These are phyloP conservation scores for Zosterops lateralis DNA, from an alignment of 2,113 vertebrate genomes.

Conservation along the genomic window DNA sequence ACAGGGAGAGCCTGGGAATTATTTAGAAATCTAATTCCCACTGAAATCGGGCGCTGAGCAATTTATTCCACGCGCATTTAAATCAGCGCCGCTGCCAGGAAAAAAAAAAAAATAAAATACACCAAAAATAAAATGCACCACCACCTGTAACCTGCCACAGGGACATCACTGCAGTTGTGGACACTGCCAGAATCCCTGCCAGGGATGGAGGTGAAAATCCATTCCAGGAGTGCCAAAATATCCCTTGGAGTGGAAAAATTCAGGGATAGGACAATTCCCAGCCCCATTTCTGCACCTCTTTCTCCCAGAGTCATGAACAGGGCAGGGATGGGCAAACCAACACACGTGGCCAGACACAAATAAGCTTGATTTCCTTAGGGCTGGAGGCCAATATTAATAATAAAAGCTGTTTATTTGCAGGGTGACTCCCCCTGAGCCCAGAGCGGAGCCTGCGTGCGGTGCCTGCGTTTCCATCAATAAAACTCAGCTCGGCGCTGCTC, in stretches of 20 bases:
- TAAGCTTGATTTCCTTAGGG: not conserved
- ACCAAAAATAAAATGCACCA: not conserved
- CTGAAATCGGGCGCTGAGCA: not conserved
- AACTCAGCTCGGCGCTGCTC: not conserved
- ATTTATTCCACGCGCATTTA: not conserved
- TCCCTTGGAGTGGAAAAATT: fast-evolving
- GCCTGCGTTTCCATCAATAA: not conserved
- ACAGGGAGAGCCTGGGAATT: not conserved
- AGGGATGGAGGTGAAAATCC: not conserved
- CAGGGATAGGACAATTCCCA: fast-evolving
- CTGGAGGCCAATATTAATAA: not conserved
- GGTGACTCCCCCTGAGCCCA: not conserved
- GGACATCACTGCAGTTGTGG: not conserved
- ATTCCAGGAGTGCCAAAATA: not conserved
- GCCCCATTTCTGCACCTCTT: not conserved
- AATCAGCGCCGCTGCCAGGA: not conserved
- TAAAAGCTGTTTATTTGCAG: not conserved
- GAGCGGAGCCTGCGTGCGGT: not conserved
- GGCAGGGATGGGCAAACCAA: not conserved
- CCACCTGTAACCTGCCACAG: not conserved
- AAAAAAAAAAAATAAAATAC: not conserved
- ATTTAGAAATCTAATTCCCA: slow-evolving; percentile 29
- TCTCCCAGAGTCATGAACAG: not conserved
- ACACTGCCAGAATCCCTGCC: not conserved
- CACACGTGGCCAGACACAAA: not conserved